Conservation (phyloP, 2,113 vertebrate species). For the Psilopogon haemacephalus region DNA sequence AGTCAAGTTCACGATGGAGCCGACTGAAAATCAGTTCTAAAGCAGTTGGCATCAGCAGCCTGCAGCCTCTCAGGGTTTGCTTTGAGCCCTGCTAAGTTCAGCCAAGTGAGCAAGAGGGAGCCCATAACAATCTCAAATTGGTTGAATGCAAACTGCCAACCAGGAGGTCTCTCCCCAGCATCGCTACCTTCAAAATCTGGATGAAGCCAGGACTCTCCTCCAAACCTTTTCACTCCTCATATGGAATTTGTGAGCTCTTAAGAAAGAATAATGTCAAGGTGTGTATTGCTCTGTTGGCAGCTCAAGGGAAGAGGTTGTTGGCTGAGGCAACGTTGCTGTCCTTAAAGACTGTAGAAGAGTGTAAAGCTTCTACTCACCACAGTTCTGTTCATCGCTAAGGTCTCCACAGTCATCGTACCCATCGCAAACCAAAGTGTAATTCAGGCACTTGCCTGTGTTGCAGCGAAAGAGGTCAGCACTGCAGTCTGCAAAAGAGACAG, state of each 20-base stretch:
- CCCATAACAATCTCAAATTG: neutral
- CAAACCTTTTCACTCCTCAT: neutral
- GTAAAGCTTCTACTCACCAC: constrained; percentile 78
- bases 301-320: neutral
- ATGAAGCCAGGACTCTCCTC: neutral
- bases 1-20: neutral
- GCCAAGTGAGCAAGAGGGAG: neutral
- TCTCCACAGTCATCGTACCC: constrained; percentile 97
- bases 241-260: neutral
- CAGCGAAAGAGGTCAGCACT: constrained; percentile 80
- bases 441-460: constrained; percentile 87
- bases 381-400: constrained; percentile 90
- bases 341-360: neutral
- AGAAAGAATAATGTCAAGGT: neutral
- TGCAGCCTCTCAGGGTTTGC: neutral
- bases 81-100: neutral
- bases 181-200: neutral
- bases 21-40: neutral
- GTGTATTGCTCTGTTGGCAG: neutral
- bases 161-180: neutral
- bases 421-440: constrained; percentile 84
- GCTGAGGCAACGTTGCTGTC: neutral
- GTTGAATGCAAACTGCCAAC: neutral
- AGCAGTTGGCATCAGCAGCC: neutral
- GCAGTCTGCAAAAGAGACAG: constrained; percentile 81